phyloP scores from a whole-genome alignment of 2,888 invertebrate species.

The Chloromyia formosa region DNA sequence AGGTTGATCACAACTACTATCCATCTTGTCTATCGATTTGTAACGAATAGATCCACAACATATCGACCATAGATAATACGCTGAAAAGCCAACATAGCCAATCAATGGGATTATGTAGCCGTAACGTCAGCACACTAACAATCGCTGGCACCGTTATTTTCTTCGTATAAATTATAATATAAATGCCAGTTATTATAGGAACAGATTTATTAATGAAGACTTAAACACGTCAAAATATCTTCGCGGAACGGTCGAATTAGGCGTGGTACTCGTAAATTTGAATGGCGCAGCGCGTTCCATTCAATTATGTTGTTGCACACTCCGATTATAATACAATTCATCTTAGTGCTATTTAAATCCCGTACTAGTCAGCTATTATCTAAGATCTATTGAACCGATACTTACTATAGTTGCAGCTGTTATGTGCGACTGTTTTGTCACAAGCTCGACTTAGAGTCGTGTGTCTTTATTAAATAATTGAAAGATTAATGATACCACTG shows the following conservation, averaged over 20 bases:
- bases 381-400: constrained; percentile 4
- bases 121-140: neutral
- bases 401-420: neutral
- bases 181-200: neutral
- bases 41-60: neutral
- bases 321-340: too few relatives aligned
- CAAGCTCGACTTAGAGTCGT: neutral
- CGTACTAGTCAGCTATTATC: constrained; percentile 18
- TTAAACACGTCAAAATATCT: neutral
- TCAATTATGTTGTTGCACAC: too few relatives aligned
- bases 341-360: neutral
- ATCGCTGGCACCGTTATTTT: neutral
- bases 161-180: neutral
- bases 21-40: too few relatives aligned
- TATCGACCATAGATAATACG: neutral
- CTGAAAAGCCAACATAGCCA: neutral
- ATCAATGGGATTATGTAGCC: neutral
- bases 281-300: neutral
- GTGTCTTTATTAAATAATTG: constrained; percentile 27
- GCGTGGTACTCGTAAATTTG: neutral
- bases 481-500: constrained; percentile 19
- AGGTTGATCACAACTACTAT: too few relatives aligned
- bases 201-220: neutral
- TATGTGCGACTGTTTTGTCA: neutral
- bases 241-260: neutral